These are phyloP conservation scores for Smutsia gigantea DNA, from an alignment of 2,797 vertebrate species.

Conservation along the genomic window DNA sequence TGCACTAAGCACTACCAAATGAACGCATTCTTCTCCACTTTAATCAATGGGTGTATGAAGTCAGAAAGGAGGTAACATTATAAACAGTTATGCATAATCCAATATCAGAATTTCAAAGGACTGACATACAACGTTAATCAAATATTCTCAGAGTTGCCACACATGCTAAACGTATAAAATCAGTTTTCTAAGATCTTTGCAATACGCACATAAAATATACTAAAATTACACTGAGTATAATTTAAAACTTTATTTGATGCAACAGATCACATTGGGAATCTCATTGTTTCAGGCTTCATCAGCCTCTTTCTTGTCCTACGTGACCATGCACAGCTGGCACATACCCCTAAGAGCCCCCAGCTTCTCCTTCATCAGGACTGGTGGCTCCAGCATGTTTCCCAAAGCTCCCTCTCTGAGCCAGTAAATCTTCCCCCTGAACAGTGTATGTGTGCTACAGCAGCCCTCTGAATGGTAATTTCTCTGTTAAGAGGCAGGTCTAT, in stretches of 20 bases:
- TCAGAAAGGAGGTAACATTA: neutral
- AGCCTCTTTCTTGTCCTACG: neutral
- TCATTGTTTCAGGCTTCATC: neutral
- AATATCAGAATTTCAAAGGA: slow-evolving; percentile 51
- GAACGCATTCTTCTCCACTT: neutral
- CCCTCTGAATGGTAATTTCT: neutral
- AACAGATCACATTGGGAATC: neutral
- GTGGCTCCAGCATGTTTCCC: neutral
- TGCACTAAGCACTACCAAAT: neutral
- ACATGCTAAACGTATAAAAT: slow-evolving; percentile 36
- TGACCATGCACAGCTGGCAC: neutral
- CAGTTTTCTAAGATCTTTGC: slow-evolving; percentile 14
- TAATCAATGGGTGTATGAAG: neutral
- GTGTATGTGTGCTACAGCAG: neutral
- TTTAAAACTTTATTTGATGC: neutral
- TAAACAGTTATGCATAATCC: neutral
- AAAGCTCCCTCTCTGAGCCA: neutral
- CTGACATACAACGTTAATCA: neutral
- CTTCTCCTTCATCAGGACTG: neutral
- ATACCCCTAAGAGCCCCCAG: neutral
- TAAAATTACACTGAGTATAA: slow-evolving; percentile 22
- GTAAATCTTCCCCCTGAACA: neutral
- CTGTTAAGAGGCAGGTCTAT: neutral
- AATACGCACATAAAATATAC: neutral
- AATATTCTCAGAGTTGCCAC: slow-evolving; percentile 2